Conservation (phyloP, 2,797 vertebrate genomes). For the Tapirus indicus region DNA sequence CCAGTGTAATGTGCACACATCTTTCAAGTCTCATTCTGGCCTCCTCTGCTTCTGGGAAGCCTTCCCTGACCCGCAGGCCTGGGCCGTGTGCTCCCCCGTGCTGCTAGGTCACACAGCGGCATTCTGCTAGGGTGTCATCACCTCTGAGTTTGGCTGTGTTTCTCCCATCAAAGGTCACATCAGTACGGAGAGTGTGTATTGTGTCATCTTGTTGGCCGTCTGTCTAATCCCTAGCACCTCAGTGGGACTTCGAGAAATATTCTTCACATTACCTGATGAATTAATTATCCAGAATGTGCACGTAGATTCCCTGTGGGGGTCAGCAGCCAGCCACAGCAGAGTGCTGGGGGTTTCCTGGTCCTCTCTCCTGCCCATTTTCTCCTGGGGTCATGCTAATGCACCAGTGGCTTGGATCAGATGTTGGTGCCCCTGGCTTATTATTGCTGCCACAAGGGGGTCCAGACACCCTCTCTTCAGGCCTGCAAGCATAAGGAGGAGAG, state of each 20-base stretch:
- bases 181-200: not conserved
- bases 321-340: not conserved
- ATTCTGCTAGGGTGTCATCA: not conserved
- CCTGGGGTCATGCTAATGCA: not conserved
- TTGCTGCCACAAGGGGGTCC: not conserved
- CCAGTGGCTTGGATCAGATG: not conserved
- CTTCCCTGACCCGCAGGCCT: not conserved
- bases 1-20: not conserved
- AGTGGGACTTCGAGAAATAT: not conserved
- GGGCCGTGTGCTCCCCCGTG: rapidly evolving
- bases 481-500: not conserved
- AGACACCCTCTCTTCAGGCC: not conserved
- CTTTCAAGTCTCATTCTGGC: not conserved
- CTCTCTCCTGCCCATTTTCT: not conserved
- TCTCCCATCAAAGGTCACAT: not conserved
- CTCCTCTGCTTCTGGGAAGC: not conserved
- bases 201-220: too few species aligned
- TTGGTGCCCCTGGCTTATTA: not conserved
- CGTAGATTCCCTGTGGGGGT: too few species aligned
- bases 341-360: too few species aligned
- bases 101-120: not conserved
- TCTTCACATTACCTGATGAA: not conserved
- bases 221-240: not conserved
- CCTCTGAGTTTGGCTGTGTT: not conserved
- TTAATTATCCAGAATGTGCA: not conserved